These are phyloP conservation scores for Ctenoplectra terminalis DNA, from an alignment of 1,140 invertebrate species.

Conservation along the genomic window DNA sequence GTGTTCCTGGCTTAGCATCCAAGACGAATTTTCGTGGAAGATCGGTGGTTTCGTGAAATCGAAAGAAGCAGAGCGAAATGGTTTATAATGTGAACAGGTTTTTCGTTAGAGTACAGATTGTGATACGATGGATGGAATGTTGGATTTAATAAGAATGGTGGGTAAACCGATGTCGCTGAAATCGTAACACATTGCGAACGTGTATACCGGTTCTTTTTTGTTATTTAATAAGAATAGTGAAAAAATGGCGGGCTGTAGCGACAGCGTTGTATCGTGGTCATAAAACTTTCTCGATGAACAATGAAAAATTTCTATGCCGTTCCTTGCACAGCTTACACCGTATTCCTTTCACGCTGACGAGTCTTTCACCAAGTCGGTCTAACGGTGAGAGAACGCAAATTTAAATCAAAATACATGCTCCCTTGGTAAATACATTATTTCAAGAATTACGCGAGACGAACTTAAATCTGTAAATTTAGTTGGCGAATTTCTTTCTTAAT, in stretches of 20 bases:
- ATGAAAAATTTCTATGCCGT: constrained; percentile 23
- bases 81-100: not conserved
- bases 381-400: not conserved
- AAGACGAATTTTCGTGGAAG: not conserved
- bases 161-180: not conserved
- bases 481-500: not conserved
- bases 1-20: not conserved
- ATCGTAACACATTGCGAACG: not conserved
- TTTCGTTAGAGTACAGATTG: not conserved
- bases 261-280: not conserved
- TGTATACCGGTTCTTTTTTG: not conserved
- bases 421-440: not conserved
- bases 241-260: not conserved
- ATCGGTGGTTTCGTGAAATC: not conserved
- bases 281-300: constrained; percentile 14
- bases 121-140: too few species aligned
- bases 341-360: constrained; percentile 44
- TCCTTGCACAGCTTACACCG: constrained; percentile 30
- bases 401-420: not conserved
- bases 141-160: not conserved
- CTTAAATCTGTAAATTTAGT: too few species aligned
- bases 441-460: not conserved
- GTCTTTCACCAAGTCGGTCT: not conserved
- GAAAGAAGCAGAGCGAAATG: not conserved
- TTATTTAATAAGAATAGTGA: not conserved